Evolutionary conservation across 2,888 invertebrate genomes (phyloP), one percentile per base, ranked within the genome.

Genomic region (Trichogramma dendrolimi): DNA sequence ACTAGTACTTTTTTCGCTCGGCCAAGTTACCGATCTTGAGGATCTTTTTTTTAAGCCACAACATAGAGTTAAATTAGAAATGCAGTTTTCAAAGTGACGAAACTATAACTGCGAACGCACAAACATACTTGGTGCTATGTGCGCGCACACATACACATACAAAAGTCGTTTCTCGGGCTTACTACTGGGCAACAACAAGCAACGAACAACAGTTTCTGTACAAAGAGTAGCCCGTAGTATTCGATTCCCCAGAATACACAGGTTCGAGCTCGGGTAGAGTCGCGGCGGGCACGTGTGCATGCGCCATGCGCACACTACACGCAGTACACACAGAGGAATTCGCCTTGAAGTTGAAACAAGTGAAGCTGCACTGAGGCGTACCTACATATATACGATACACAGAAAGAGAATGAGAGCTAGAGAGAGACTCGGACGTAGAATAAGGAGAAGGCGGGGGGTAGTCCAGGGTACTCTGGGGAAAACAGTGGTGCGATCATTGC

Each of bases 131-230:
- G 27, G 27, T 27, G 27, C 27, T 27, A 27, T 27, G 27, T 27
- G 27, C 27, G 27, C 27, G 27, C 27, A 48, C 38, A 73, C 72
- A 71, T 71, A 73, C 74, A 72, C 75, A 75, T 71, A 72, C 74
- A 72, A 75, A 76, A 76, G 75, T 76, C 72, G 69, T 71, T 72
- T 73, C 74, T 74, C 73, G 68, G 72, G 69, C 71, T 71, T 69
- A 70, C 69, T 68, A 70, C 67, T 59, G 8, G 46, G 48, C 48
- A 27, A 43, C 46, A 42, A 39, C 47, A 10, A 48, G 8, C 42
- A 59, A 11, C 53, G n/a, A 5, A 46, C n/a, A n/a, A 46, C 46
- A 46, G 8, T n/a, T 10, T 46, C n/a, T 8, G 46, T 46, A 10
- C n/a, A 46, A 10, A n/a, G 8, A 10, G 46, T 46, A 10, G 46